These are phyloP conservation scores for Daphoenositta chrysoptera DNA, from an alignment of 2,113 vertebrate genomes.

Conservation along the genomic window DNA sequence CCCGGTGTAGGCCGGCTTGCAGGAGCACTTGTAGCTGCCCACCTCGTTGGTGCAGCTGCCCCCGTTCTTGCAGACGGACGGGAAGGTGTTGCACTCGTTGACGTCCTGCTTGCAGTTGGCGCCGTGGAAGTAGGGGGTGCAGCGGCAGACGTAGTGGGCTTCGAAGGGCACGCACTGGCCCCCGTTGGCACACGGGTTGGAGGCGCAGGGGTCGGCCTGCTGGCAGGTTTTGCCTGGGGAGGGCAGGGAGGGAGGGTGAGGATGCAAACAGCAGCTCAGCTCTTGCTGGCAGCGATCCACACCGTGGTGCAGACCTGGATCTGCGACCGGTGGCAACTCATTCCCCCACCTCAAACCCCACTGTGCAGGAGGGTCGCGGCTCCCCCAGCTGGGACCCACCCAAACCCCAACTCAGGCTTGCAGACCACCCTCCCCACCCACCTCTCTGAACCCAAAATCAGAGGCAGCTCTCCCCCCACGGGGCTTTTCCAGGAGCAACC, in stretches of 20 bases:
- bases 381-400: neutral
- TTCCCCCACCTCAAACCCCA: fast-evolving
- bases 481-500: neutral
- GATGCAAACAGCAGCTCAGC: neutral
- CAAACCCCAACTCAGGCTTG: fast-evolving
- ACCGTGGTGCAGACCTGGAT: fast-evolving
- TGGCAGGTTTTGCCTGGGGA: slow-evolving; percentile 86
- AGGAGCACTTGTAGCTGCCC: slow-evolving; percentile 85
- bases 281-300: fast-evolving
- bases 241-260: neutral
- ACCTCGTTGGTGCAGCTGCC: slow-evolving; percentile 86
- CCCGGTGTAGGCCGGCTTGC: slow-evolving; percentile 81
- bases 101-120: slow-evolving; percentile 89
- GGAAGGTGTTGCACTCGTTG: slow-evolving; percentile 82
- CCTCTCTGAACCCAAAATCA: neutral
- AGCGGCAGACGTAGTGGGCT: slow-evolving; percentile 82
- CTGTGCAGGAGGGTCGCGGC: fast-evolving
- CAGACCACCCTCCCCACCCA: neutral
- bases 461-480: neutral
- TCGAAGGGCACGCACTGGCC: slow-evolving; percentile 86
- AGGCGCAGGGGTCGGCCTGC: slow-evolving; percentile 90
- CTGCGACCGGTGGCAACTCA: neutral
- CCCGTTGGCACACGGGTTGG: slow-evolving; percentile 91
- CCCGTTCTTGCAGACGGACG: slow-evolving; percentile 77
- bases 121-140: slow-evolving; percentile 83